A percentile compares a stretch with the other conserved stretches of the same genome.
Conservation (phyloP, 2,797 vertebrate species). For the Hemitrygon akajei region DNA sequence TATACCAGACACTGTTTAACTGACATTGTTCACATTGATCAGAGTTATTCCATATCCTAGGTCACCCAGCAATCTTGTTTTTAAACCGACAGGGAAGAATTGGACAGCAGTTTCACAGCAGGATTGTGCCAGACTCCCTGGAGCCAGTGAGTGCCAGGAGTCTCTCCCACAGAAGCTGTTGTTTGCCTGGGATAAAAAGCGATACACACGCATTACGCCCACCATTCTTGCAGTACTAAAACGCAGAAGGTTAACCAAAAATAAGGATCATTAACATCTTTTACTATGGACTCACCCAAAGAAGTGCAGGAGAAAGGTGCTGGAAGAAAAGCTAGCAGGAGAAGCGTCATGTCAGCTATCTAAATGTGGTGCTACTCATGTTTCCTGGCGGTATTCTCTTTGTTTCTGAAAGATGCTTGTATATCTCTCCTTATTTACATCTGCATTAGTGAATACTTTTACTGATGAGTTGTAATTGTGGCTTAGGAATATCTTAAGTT, state of each 20-base stretch:
- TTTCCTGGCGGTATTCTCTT: neutral
- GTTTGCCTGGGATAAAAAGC: conserved; percentile 25
- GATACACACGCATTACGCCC: conserved; percentile 1
- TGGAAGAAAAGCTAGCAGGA: neutral
- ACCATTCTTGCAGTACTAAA: neutral
- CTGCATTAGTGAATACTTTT: neutral
- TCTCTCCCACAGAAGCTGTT: neutral
- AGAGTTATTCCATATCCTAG: neutral
- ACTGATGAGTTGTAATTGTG: neutral
- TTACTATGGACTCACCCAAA: no score
- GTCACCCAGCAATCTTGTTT: neutral
- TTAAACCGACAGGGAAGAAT: neutral
- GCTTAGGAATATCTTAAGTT: neutral
- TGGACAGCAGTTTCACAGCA: neutral
- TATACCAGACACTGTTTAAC: neutral
- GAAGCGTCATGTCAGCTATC: neutral
- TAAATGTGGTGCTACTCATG: neutral
- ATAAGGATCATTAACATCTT: neutral
- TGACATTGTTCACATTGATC: neutral
- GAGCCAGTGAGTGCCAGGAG: neutral
- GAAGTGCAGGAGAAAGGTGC: neutral
- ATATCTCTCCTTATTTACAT: neutral
- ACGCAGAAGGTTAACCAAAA: neutral
- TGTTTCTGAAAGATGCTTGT: conserved; percentile 12
- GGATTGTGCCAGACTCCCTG: neutral